Evolutionary conservation across 2,888 invertebrate genomes (phyloP).

Genomic region (Chesias legatella): DNA sequence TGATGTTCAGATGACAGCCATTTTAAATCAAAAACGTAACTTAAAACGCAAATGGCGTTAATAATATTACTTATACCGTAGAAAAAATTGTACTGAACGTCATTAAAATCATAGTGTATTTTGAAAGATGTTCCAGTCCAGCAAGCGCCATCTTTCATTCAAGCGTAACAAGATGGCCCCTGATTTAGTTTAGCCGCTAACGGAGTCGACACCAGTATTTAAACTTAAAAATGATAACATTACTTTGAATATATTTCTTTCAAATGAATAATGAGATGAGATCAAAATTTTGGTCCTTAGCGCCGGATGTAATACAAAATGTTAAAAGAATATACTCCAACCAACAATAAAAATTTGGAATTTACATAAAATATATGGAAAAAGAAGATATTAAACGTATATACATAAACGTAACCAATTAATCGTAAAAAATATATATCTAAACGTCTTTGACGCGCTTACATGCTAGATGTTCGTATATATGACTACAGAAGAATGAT

Average conservation of each 20-base stretch:
- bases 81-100: no score
- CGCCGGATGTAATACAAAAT: conserved; percentile 37
- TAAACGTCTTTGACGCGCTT: conserved; percentile 66
- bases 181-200: no score
- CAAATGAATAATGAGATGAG: conserved; percentile 34
- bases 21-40: no score
- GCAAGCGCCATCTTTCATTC: no score
- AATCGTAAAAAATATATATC: conserved; percentile 20
- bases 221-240: conserved; percentile 34
- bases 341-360: conserved; percentile 39
- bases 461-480: conserved; percentile 41
- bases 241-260: conserved; percentile 26
- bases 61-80: no score
- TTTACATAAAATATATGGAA: conserved; percentile 36
- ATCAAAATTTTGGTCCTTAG: conserved; percentile 54
- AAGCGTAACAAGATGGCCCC: no score
- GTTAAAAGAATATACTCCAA: no score
- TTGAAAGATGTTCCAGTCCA: no score
- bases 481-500: conserved; percentile 37
- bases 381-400: conserved; percentile 35
- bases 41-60: no score
- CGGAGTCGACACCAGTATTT: conserved; percentile 1
- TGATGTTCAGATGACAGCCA: no score
- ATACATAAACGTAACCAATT: conserved; percentile 10
- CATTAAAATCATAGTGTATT: no score